Base-by-base conservation (phyloP, 1,140 invertebrate species). In the Drosophila ficusphila region DNA sequence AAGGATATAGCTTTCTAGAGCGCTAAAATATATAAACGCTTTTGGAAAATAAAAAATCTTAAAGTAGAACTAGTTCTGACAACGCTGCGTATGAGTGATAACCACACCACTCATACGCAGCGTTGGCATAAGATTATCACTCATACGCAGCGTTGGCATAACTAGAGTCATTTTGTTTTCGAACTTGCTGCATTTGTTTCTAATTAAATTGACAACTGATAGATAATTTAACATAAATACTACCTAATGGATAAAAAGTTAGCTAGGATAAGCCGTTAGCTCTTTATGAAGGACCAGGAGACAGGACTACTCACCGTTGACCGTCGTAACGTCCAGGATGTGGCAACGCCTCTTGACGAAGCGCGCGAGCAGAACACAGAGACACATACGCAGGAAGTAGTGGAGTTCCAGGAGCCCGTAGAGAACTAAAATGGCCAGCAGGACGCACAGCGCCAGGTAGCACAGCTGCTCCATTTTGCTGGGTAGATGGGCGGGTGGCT, bases 351-450 rank as follows among this genome's bases (percentile, higher is more conserved):
- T 94, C 83, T 94, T 94, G 74, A 93, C 93, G 51, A 94, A 94
- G 34, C 93, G 92, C 4, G 94, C 94, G 16, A 93, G 78, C 64
- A 95, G 68, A 14, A 94, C 93, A 42, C 93, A 94, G 36, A 95
- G 76, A 65, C 93, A 93, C 91, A 94, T 94, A 71, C 95, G 92
- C 65, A 95, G 76, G 88, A 95, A 95, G 83, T 95, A 96, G 75
- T 95, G 93, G 9, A 95, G 82, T 78, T 96, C 95, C 33, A 95
- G 82, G 38, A 94, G 90, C 14, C 92, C 90, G 79, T 95, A 94
- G 2, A 94, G 81, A 34, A 95, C 88, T 5, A 95, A 46, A 8
- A 90, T 64, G 25, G 41, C 58, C 62, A 82, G 49, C 27, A 90
- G 75, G 69, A 83, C 74, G 69, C 79, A 51, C 42, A 90, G 74